Percentiles rank a stretch among this genome's conserved stretches.
These are phyloP conservation scores for Drosophila fuyamai DNA, from an alignment of 1,140 invertebrate genomes.

Conservation along the genomic window DNA sequence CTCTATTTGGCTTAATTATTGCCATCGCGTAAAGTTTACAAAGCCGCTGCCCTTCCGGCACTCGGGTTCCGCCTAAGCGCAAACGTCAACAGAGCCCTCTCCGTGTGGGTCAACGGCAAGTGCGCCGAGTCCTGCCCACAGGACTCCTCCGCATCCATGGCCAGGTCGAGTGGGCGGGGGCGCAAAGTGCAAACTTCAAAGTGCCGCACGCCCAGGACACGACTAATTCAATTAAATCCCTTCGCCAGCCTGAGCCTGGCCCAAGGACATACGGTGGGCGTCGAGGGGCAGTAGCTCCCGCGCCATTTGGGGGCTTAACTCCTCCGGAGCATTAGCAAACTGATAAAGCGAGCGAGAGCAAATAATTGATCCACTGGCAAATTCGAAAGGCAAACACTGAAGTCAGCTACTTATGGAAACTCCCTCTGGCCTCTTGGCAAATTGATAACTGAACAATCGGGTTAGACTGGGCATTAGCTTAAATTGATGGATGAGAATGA, in stretches of 20 bases:
- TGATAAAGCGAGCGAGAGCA: constrained; percentile 48
- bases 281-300: constrained; percentile 27
- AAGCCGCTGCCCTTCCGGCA: constrained; percentile 61
- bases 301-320: constrained; percentile 41
- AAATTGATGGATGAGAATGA: not conserved
- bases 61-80: constrained; percentile 59
- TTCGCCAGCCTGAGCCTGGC: constrained; percentile 25
- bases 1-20: constrained; percentile 65
- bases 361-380: constrained; percentile 52
- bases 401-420: constrained; percentile 10
- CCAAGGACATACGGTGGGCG: constrained; percentile 24
- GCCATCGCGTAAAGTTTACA: constrained; percentile 64
- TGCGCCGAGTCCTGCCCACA: constrained; percentile 19
- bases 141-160: not conserved
- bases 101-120: constrained; percentile 48
- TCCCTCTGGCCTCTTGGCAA: not conserved
- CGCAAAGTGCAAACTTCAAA: constrained; percentile 80
- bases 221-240: constrained; percentile 80
- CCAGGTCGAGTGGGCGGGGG: constrained; percentile 26
- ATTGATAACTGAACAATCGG: not conserved
- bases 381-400: constrained; percentile 37
- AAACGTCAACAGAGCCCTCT: constrained; percentile 61
- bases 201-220: constrained; percentile 63
- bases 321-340: constrained; percentile 28
- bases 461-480: not conserved